Conservation (phyloP, 2,888 invertebrate genomes). For the Trichogramma dendrolimi region DNA sequence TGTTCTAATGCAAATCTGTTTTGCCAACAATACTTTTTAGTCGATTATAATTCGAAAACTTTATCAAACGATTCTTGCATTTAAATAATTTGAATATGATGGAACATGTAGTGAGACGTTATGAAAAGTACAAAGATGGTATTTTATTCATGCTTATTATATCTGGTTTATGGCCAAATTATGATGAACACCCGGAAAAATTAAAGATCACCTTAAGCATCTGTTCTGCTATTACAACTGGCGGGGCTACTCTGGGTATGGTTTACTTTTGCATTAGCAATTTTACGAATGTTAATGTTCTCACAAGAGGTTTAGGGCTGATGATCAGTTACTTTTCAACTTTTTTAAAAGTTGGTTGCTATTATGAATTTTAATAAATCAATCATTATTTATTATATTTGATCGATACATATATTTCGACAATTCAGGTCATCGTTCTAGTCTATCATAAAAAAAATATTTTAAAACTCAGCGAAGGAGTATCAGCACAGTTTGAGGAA, state of each 20-base stretch:
- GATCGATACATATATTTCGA: neutral
- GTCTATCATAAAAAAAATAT: constrained; percentile 6
- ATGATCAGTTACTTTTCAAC: constrained; percentile 20
- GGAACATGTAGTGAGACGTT: constrained; percentile 9
- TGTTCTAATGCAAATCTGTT: too few relatives aligned
- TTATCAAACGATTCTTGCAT: too few relatives aligned
- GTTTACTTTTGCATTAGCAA: constrained; percentile 28
- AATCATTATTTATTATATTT: too few relatives aligned
- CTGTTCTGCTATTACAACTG: too few relatives aligned
- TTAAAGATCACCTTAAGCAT: too few relatives aligned
- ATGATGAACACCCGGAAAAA: neutral
- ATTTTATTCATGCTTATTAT: constrained; percentile 6
- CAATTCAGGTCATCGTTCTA: constrained; percentile 8
- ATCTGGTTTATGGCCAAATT: constrained; percentile 15
- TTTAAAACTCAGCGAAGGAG: constrained; percentile 8
- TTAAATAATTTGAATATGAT: neutral
- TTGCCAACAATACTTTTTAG: too few relatives aligned
- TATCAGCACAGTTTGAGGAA: constrained; percentile 10
- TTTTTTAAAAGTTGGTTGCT: too few relatives aligned
- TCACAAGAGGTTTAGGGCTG: constrained; percentile 29
- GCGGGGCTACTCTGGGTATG: constrained; percentile 15
- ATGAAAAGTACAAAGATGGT: constrained; percentile 8
- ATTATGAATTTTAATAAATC: too few relatives aligned
- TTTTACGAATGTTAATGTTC: constrained; percentile 26
- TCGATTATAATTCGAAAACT: too few relatives aligned